Conservation (phyloP, 2,113 vertebrate genomes). For the Falcunculus frontatus region DNA sequence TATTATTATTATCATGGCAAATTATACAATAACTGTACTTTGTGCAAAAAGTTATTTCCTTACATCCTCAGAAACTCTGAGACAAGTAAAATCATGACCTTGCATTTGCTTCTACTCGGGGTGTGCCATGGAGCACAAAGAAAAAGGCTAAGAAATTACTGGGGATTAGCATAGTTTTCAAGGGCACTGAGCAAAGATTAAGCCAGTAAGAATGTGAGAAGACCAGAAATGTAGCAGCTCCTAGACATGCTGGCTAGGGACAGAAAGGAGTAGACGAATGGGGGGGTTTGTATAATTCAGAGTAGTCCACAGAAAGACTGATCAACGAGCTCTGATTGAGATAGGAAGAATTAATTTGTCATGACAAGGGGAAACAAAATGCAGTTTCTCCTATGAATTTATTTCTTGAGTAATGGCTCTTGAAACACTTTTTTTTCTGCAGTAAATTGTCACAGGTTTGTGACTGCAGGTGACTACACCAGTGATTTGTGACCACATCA, state of each 20-base stretch:
- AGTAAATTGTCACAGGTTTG: not conserved
- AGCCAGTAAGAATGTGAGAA: not conserved
- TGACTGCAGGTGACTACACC: not conserved
- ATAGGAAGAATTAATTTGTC: not conserved
- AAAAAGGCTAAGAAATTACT: not conserved
- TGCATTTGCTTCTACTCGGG: not conserved
- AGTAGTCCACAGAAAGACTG: not conserved
- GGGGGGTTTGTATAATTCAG: not conserved
- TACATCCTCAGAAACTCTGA: not conserved
- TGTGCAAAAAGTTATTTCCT: not conserved
- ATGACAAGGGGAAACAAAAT: not conserved
- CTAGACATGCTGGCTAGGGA: not conserved
- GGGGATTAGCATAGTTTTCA: not conserved
- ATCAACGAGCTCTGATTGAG: not conserved
- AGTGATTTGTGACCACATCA: not conserved
- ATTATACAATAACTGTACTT: not conserved
- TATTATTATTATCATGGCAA: not conserved
- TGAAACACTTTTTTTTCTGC: not conserved
- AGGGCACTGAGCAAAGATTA: not conserved
- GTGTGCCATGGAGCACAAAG: not conserved
- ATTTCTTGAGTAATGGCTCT: not conserved
- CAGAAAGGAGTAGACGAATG: not conserved
- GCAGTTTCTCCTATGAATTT: not conserved
- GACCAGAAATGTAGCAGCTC: not conserved
- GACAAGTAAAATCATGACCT: conserved; percentile 8